phyloP scores from a whole-genome alignment of 1,140 invertebrate genomes.

The Helicoverpa zea region DNA sequence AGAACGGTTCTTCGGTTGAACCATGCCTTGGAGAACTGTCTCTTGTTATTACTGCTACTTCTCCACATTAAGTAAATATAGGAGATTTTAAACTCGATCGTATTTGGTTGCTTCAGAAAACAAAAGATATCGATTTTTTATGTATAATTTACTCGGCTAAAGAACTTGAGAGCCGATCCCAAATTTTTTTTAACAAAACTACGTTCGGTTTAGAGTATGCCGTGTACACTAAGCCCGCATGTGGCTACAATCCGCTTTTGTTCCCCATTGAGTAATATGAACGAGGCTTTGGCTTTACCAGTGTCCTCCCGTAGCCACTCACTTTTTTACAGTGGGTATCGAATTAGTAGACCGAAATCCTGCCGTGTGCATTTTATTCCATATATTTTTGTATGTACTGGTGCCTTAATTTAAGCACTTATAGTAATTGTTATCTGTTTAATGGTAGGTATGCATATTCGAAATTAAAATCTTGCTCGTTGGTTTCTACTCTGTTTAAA shows the following conservation, averaged over 20 bases:
- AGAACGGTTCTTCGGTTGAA: no score
- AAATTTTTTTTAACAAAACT: conserved; percentile 9
- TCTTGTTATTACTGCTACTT: no score
- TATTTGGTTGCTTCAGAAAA: no score
- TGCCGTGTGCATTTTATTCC: conserved; percentile 13
- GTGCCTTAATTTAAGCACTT: no score
- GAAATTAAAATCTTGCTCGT: conserved; percentile 9
- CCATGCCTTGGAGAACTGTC: no score
- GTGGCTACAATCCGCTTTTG: conserved; percentile 32
- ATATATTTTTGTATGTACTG: no score
- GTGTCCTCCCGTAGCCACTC: not conserved
- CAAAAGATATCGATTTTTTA: not conserved
- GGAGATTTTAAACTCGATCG: no score
- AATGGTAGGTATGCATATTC: no score
- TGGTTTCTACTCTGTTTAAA: not conserved
- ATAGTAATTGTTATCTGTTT: no score
- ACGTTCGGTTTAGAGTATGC: conserved; percentile 13
- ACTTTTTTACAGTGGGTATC: not conserved
- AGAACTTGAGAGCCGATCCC: not conserved
- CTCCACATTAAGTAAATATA: no score
- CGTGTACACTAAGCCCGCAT: conserved; percentile 15
- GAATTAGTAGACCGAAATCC: not conserved
- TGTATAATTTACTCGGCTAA: not conserved
- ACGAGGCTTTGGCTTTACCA: not conserved
- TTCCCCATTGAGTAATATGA: conserved; percentile 25